A percentile compares a stretch with the other conserved stretches of the same genome.
Evolutionary conservation across 2,797 vertebrate species (phyloP).

Genomic region (Rhabdomys pumilio): DNA sequence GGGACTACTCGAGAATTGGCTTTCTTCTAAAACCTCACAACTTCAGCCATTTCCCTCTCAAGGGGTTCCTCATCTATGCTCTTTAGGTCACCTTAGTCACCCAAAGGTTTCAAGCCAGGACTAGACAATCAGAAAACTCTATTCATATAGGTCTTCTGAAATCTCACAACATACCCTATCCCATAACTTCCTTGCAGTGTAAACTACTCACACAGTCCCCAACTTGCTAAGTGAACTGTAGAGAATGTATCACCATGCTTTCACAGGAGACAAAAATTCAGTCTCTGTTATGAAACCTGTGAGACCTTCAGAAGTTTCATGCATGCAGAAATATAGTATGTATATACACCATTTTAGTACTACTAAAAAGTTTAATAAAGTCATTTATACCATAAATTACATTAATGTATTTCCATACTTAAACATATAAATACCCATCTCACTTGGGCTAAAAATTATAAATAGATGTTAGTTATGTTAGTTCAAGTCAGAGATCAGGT

Average conservation of each 20-base stretch:
- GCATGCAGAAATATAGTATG: not conserved
- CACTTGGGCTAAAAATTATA: constrained; percentile 39
- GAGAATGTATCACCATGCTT: not conserved
- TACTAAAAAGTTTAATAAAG: constrained; percentile 14
- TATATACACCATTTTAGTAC: not conserved
- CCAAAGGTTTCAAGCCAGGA: not conserved
- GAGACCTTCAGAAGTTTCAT: not conserved
- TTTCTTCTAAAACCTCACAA: not conserved
- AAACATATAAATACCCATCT: constrained; percentile 31
- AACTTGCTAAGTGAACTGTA: constrained; percentile 9
- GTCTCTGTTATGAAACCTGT: constrained; percentile 7
- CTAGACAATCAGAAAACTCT: constrained; percentile 21
- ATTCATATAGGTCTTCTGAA: not conserved
- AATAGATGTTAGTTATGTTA: not conserved
- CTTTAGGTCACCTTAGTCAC: not conserved
- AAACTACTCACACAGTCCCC: not conserved
- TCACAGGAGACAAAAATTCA: not conserved
- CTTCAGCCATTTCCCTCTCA: not conserved
- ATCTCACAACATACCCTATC: not conserved
- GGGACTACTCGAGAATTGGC: not conserved
- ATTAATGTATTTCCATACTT: constrained; percentile 16
- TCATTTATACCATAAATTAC: not conserved
- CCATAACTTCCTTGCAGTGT: constrained; percentile 30
- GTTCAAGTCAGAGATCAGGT: constrained; percentile 39
- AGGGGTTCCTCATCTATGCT: not conserved